Conservation (phyloP, 2,113 vertebrate genomes). For the Odocoileus virginianus region DNA sequence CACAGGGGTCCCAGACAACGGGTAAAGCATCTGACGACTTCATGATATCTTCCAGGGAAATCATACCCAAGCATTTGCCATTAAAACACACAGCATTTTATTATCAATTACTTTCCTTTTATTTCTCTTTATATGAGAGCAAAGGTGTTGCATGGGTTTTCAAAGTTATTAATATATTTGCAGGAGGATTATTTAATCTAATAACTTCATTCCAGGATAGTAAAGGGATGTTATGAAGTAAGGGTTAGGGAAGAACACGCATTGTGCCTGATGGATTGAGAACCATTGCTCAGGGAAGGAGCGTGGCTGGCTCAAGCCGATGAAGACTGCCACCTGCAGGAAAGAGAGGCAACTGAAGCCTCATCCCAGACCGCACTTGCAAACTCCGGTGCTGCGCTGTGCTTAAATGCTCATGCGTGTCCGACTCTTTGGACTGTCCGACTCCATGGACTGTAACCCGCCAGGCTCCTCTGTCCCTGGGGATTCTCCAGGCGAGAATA, state of each 20-base stretch:
- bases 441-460: background rate
- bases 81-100: background rate
- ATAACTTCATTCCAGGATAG: background rate
- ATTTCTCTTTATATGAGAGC: background rate
- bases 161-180: background rate
- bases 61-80: background rate
- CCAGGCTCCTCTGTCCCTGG: background rate
- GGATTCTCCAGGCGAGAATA: background rate
- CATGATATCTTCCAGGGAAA: background rate
- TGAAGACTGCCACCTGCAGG: conserved; percentile 54
- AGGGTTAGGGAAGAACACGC: background rate
- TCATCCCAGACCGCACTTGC: rapidly evolving
- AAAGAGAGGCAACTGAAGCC: conserved; percentile 4
- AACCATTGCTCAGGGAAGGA: background rate
- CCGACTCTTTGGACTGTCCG: background rate
- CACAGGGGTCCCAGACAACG: too few species aligned
- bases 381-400: background rate
- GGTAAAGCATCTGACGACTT: background rate
- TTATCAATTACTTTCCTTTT: background rate
- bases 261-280: background rate
- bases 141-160: background rate
- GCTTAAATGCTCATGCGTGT: background rate
- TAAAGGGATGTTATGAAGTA: background rate
- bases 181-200: background rate
- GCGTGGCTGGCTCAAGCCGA: background rate